A percentile compares a stretch with the other conserved stretches of the same genome.
Evolutionary conservation across 2,113 vertebrate genomes (phyloP).

Genomic region (Indri indri): DNA sequence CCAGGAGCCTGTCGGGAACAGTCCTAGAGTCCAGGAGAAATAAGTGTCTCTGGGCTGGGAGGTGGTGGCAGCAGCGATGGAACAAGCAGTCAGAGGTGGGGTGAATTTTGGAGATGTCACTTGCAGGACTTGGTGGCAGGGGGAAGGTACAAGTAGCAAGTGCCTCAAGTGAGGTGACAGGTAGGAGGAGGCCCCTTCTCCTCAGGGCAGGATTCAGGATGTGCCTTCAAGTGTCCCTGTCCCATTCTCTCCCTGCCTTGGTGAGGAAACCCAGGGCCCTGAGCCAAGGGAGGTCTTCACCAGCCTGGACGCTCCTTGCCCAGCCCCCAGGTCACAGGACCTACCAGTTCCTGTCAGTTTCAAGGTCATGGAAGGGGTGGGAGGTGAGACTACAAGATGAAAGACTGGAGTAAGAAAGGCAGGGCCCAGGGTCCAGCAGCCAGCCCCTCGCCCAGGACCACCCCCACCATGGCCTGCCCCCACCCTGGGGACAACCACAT

Average conservation of each 20-base stretch:
- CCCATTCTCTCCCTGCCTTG: background rate
- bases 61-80: background rate
- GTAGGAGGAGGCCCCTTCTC: background rate
- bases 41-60: background rate
- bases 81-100: background rate
- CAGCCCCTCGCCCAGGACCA: background rate
- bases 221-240: background rate
- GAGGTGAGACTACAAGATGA: background rate
- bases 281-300: background rate
- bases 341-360: background rate
- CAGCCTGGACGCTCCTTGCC: background rate
- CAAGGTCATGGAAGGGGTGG: background rate
- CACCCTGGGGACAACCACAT: background rate
- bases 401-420: background rate
- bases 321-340: background rate
- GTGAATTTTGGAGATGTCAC: background rate
- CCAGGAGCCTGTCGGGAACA: background rate
- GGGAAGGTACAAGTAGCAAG: background rate
- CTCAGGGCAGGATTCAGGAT: background rate
- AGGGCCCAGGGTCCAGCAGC: background rate
- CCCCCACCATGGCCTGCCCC: background rate
- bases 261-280: background rate
- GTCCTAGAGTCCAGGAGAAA: background rate
- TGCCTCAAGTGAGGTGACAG: background rate
- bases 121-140: background rate